Base-by-base conservation (phyloP, 2,113 vertebrate species). In the Perca fluviatilis region DNA sequence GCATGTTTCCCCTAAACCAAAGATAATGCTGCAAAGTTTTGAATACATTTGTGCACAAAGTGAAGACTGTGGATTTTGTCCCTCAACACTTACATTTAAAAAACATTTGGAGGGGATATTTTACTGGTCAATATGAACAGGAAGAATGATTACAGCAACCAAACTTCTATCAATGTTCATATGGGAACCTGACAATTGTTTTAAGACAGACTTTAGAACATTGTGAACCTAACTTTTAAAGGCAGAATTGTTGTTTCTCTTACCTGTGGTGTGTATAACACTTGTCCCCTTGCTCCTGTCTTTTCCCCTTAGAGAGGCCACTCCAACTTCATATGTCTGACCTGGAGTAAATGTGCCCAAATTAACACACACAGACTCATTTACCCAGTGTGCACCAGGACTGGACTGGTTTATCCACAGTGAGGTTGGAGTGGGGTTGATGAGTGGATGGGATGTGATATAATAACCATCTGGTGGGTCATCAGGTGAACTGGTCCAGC, bases 181-280 rank as follows among this genome's bases (percentile, higher is more conserved):
- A 43, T 11, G 1, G 67, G 12, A 19, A 51, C 21, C 30, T 54
- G 7, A 23, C 53, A 16, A 57, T 27, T 43, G 33, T 30, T 68
- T 33, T 53, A 19, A 50, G 11, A 69, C 12, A 30, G 18, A n/a
- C 27, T 33, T 68, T 2, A 33, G 40, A 51, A 51, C 33, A 8
- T 2, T 51, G 18, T 14, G 3, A 68, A 43, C 7, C 21, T 43
- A 5, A 36, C 27, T 3, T 63, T 46, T 50, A 30, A 19, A 51
- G 25, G 2, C 30, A 5, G 43, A 19, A 13, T 56, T 27, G 2
- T n/a, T 74, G 11, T 77, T 78, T 63, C 13, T 67, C 73, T 94
- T 93, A 98, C 97, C 95, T 92, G 96, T 91, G 50, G 96, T 98
- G 80, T 96, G 94, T 33, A 89, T 91, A 86, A 95, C 12, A 40